phyloP scores from a whole-genome alignment of 1,140 invertebrate genomes.

The Hypothenemus hampei region DNA sequence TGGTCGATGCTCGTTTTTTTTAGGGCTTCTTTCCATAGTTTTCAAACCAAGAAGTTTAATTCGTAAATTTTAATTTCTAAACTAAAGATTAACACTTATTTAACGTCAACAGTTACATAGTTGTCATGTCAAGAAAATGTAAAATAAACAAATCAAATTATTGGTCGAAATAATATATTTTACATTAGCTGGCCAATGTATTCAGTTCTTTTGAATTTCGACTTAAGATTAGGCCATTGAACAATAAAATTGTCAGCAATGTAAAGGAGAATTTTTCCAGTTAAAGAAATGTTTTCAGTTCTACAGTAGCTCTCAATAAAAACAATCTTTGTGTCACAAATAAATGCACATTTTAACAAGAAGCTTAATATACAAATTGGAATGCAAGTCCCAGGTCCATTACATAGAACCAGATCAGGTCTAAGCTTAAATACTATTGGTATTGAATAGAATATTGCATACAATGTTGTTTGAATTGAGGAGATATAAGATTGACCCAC shows the following conservation, averaged over 20 bases:
- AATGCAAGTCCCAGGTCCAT: conserved; percentile 94
- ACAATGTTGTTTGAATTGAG: conserved; percentile 71
- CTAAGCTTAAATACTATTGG: conserved; percentile 63
- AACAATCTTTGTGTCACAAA: conserved; percentile 69
- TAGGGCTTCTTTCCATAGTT: not conserved
- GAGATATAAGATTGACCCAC: conserved; percentile 83
- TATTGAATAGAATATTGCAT: conserved; percentile 62
- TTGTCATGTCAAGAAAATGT: no score
- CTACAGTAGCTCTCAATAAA: conserved; percentile 95
- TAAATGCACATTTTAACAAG: conserved; percentile 48
- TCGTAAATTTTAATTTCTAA: no score
- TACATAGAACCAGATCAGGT: conserved; percentile 80
- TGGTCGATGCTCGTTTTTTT: not conserved
- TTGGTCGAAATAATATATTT: not conserved
- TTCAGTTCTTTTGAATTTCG: conserved; percentile 39
- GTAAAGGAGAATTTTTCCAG: conserved; percentile 79
- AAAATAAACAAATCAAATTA: no score
- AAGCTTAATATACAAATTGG: conserved; percentile 47
- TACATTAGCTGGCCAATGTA: conserved; percentile 45
- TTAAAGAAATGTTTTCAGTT: conserved; percentile 81
- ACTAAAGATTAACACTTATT: no score
- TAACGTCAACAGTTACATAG: no score
- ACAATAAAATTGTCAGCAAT: conserved; percentile 84
- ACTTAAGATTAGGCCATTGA: conserved; percentile 69
- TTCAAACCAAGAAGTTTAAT: no score